These are phyloP conservation scores for Drosophila rellima DNA, from an alignment of 2,888 invertebrate species.

Conservation along the genomic window DNA sequence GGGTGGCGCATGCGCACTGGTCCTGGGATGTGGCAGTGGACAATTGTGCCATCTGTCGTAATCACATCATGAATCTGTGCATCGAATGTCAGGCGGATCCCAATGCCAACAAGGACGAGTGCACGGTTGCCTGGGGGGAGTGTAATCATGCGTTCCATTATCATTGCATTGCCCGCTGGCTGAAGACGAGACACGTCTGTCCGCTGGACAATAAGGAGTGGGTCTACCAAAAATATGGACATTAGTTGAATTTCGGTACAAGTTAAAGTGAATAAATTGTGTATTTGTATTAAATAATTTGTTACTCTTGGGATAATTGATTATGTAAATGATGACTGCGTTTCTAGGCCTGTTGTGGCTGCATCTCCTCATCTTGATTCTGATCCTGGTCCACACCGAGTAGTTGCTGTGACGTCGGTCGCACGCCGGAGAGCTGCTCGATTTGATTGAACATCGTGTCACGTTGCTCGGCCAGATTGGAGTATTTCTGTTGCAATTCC, in stretches of 20 bases:
- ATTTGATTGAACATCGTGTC: constrained; percentile 79
- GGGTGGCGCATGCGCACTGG: constrained; percentile 99
- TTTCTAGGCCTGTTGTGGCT: constrained; percentile 19
- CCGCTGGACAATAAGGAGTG: constrained; percentile 99
- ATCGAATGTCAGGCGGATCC: constrained; percentile 99
- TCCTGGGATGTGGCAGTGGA: constrained; percentile 99
- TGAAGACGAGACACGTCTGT: constrained; percentile 99
- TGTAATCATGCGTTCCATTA: constrained; percentile 99
- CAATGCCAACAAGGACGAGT: constrained; percentile 98
- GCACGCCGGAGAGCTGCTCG: constrained; percentile 55
- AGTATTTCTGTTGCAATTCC: constrained; percentile 93
- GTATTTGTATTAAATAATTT: constrained; percentile 32
- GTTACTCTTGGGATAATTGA: constrained; percentile 16
- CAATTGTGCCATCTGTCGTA: constrained; percentile 99
- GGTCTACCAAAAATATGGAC: constrained; percentile 99
- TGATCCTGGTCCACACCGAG: constrained; percentile 39
- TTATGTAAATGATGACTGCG: constrained; percentile 1
- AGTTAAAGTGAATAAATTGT: background rate
- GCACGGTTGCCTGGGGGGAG: constrained; percentile 99
- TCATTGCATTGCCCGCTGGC: constrained; percentile 99
- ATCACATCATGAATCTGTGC: constrained; percentile 99
- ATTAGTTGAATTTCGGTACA: constrained; percentile 48
- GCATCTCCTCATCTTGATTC: constrained; percentile 22
- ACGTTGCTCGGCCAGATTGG: constrained; percentile 90
- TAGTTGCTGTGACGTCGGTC: constrained; percentile 53